Evolutionary conservation across 37 sponge, comb jelly and placozoan genomes (phyloP).

Genomic region (Amphimedon queenslandica): DNA sequence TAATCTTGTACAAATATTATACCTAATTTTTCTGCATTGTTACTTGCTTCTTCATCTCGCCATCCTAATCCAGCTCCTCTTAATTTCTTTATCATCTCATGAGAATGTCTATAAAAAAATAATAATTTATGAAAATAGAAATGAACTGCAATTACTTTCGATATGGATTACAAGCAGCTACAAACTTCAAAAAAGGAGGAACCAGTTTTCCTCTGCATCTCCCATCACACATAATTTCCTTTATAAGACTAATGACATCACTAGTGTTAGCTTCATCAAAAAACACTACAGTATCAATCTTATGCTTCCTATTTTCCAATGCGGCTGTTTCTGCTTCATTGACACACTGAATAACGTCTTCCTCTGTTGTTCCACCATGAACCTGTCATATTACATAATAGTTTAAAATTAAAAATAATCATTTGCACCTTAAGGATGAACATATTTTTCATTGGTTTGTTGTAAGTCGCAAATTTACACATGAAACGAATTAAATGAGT

Average conservation of each 20-base stretch:
- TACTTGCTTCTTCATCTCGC: constrained; percentile 3
- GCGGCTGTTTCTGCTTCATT: constrained; percentile 69
- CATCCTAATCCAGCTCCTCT: constrained; percentile 76
- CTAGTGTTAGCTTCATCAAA: constrained; percentile 95
- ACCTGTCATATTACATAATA: constrained; percentile 58
- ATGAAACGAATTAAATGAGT: constrained; percentile 87
- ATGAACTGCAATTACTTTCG: constrained; percentile 2
- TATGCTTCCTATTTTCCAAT: constrained; percentile 17
- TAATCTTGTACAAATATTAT: too few species aligned
- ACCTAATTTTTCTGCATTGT: constrained; percentile 39
- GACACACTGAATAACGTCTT: constrained; percentile 49
- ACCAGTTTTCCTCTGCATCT: constrained; percentile 50
- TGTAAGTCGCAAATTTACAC: constrained; percentile 55
- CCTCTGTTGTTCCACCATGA: constrained; percentile 84
- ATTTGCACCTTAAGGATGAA: constrained; percentile 72
- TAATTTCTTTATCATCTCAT: constrained; percentile 68
- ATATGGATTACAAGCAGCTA: constrained; percentile 88
- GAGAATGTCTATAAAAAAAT: constrained; percentile 36
- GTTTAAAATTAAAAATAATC: too few species aligned
- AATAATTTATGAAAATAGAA: too few species aligned
- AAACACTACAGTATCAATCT: constrained; percentile 67
- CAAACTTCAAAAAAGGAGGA: constrained; percentile 52
- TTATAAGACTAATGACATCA: constrained; percentile 91
- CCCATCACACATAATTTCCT: constrained; percentile 90
- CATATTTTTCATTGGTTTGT: constrained; percentile 36